Base-by-base conservation (phyloP, 2,888 invertebrate species). In the Morpho deidamia region DNA sequence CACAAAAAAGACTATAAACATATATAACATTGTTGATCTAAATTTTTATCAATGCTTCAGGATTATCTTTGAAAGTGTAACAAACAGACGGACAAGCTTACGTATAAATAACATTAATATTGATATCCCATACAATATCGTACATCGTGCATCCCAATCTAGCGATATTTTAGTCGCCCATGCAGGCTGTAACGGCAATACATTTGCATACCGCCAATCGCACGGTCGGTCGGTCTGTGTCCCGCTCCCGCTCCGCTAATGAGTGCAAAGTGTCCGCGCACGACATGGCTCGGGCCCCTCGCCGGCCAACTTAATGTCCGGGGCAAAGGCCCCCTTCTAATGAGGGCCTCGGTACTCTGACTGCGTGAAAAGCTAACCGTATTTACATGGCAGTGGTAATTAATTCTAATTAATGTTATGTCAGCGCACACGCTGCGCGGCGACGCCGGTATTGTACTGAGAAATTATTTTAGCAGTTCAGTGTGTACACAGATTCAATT, bases 151-250 rank as follows among this genome's bases (percentile, higher is more conserved):
- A 5, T 5, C 4, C 23, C 44, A 46, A 44, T 11, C n/a, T 11
- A 51, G 56, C 56, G 39, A 8, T 45, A 48, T 44, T 35, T 41
- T 59, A 61, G 51, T 9, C 39, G 34, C 32, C 55, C 44, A 33
- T 37, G 35, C 38, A 43, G 38, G 43, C 39, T 43, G 49, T 61
- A 57, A 57, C 59, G 59, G 55, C 48, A 53, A 57, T 23, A 52
- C 61, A 61, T 61, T 61, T 61, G 59, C 61, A 61, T 61, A 59
- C 47, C 55, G 55, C 55, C 55, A 51, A 51, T 55, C 55, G 46
- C 40, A 41, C 51, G 44, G 51, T 55, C 23, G 23, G n/a, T n/a
- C 44, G 51, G 51, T 51, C 47, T 35, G 12, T 14, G 39, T 47
- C 52, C n/a, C n/a, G n/a, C n/a, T n/a, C n/a, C 23, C 23, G 23